phyloP scores from a whole-genome alignment of 2,113 vertebrate species.

The Scopus umbretta region DNA sequence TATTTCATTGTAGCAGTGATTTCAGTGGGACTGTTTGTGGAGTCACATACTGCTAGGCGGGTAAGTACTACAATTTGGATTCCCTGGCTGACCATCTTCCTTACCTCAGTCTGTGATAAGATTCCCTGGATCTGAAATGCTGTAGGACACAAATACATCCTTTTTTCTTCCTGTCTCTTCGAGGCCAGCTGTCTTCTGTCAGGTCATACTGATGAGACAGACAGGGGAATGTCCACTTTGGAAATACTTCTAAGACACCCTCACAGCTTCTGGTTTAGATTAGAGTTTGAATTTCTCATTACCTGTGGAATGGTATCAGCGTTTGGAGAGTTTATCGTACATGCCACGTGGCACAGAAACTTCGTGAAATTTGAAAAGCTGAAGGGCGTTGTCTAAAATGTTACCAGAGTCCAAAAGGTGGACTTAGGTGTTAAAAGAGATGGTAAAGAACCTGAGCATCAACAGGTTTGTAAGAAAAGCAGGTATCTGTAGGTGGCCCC shows the following conservation, averaged over 20 bases:
- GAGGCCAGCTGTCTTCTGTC: not conserved
- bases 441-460: not conserved
- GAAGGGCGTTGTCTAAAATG: not conserved
- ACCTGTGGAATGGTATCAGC: not conserved
- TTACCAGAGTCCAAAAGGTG: not conserved
- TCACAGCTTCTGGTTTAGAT: constrained; percentile 33
- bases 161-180: not conserved
- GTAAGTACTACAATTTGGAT: not conserved
- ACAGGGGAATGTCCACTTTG: constrained; percentile 3
- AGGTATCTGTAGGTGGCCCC: not conserved
- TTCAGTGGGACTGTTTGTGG: not conserved
- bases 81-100: not conserved
- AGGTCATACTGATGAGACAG: not conserved
- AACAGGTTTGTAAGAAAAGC: not conserved
- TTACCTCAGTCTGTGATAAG: not conserved
- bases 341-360: not conserved
- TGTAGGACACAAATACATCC: not conserved
- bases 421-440: not conserved
- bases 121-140: not conserved
- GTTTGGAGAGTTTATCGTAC: not conserved
- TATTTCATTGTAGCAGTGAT: not conserved
- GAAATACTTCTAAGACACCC: constrained; percentile 22
- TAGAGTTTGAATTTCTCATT: constrained; percentile 23
- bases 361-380: not conserved
- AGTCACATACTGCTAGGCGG: not conserved